Evolutionary conservation across 2,113 vertebrate genomes (phyloP).

Genomic region (Grammomys dolichurus): DNA sequence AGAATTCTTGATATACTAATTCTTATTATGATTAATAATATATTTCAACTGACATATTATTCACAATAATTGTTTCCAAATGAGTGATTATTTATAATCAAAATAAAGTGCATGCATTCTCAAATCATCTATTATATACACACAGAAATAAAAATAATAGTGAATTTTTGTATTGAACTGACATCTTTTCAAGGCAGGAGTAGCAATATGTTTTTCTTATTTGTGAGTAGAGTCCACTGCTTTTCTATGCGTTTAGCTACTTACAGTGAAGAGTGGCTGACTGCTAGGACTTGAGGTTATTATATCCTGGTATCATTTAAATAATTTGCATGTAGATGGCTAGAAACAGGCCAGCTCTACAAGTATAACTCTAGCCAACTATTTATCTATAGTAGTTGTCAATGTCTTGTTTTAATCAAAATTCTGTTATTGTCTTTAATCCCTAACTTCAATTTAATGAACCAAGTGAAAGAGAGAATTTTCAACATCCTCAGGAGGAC

Average conservation of each 20-base stretch:
- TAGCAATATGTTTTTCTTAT: background rate
- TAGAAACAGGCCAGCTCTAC: background rate
- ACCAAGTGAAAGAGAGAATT: background rate
- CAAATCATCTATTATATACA: background rate
- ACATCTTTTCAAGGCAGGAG: background rate
- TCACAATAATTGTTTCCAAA: background rate
- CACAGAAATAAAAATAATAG: background rate
- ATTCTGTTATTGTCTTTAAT: background rate
- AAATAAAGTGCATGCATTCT: background rate
- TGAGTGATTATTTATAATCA: background rate
- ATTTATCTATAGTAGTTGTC: background rate
- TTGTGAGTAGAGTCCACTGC: background rate
- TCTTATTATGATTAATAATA: background rate
- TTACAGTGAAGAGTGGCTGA: background rate
- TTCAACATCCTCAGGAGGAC: background rate
- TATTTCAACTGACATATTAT: background rate
- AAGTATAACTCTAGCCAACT: background rate
- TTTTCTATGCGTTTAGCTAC: background rate
- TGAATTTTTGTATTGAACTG: background rate
- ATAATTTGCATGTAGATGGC: background rate
- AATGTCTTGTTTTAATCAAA: background rate
- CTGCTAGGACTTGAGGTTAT: no score
- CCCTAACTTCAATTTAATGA: background rate
- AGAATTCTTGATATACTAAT: background rate
- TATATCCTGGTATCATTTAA: background rate